These are phyloP conservation scores for Onthophagus taurus DNA, from an alignment of 1,140 invertebrate genomes.

Conservation along the genomic window DNA sequence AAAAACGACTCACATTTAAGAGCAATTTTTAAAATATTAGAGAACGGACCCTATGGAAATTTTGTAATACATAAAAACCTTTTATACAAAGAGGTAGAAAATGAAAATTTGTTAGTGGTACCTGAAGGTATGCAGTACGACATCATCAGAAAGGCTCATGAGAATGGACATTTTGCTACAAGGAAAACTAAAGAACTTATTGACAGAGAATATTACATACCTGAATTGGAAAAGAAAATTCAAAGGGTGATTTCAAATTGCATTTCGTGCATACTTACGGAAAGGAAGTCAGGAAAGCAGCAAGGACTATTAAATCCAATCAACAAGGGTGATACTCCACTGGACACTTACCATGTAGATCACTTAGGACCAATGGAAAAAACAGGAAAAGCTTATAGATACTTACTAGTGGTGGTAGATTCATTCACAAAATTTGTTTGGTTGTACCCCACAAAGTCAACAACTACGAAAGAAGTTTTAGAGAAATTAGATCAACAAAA, in stretches of 20 bases:
- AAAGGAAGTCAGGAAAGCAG: not conserved
- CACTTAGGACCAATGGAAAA: slow-evolving; percentile 31
- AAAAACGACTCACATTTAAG: slow-evolving; percentile 9
- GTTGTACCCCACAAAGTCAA: slow-evolving; percentile 16
- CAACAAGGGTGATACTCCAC: slow-evolving; percentile 26
- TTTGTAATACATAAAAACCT: slow-evolving; percentile 21
- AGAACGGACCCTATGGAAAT: slow-evolving; percentile 15
- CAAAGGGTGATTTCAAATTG: slow-evolving; percentile 16
- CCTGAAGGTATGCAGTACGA: slow-evolving; percentile 16
- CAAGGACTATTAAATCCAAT: slow-evolving; percentile 22
- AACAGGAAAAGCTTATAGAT: no score
- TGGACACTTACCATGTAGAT: slow-evolving; percentile 27
- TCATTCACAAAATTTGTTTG: slow-evolving; percentile 25
- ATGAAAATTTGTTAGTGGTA: slow-evolving; percentile 20
- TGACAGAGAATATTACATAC: slow-evolving; percentile 22
- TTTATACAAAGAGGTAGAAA: slow-evolving; percentile 17
- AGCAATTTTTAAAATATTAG: slow-evolving; percentile 3
- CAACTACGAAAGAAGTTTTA: slow-evolving; percentile 15
- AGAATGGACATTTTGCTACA: slow-evolving; percentile 15
- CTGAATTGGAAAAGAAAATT: slow-evolving; percentile 20
- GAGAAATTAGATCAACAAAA: slow-evolving; percentile 16
- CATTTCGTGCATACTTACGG: slow-evolving; percentile 24
- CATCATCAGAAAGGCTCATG: slow-evolving; percentile 15
- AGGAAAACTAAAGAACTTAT: slow-evolving; percentile 19
- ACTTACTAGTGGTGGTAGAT: slow-evolving; percentile 24